A percentile compares a stretch with the other conserved stretches of the same genome.
These are phyloP conservation scores for Epizoanthus stellaris DNA, from an alignment of 92 coral and sea anemone genomes.

Conservation along the genomic window DNA sequence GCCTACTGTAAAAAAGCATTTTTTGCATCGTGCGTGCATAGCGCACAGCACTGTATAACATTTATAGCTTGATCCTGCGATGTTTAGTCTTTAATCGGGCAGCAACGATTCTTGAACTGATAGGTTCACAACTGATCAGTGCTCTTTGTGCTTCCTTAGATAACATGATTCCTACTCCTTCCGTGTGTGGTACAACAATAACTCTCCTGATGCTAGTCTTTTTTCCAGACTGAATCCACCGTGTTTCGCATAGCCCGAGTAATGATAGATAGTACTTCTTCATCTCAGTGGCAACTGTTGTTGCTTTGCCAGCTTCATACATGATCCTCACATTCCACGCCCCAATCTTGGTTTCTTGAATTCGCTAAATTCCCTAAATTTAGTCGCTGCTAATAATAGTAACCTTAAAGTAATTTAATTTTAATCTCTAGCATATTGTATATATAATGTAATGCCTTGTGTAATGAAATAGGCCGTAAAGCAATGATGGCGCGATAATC, in stretches of 20 bases:
- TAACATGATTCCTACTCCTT: constrained; percentile 33
- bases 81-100: constrained; percentile 20
- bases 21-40: constrained; percentile 37
- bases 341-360: constrained; percentile 32
- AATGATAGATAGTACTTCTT: background rate
- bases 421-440: too few species aligned
- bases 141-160: background rate
- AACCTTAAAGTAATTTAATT: too few species aligned
- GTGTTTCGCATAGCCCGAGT: constrained; percentile 18
- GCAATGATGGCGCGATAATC: too few species aligned
- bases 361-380: too few species aligned
- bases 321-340: constrained; percentile 23
- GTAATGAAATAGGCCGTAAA: too few species aligned
- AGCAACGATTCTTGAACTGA: constrained; percentile 16
- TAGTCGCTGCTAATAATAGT: too few species aligned
- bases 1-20: constrained; percentile 32
- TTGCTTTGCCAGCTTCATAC: constrained; percentile 30
- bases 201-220: background rate
- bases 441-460: too few species aligned
- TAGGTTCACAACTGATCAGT: constrained; percentile 28
- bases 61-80: constrained; percentile 16
- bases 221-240: background rate
- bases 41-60: constrained; percentile 43
- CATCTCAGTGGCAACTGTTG: constrained; percentile 15
- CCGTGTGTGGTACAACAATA: background rate